Base-by-base conservation (phyloP, 2,797 vertebrate species). In the Okamejei kenojei region DNA sequence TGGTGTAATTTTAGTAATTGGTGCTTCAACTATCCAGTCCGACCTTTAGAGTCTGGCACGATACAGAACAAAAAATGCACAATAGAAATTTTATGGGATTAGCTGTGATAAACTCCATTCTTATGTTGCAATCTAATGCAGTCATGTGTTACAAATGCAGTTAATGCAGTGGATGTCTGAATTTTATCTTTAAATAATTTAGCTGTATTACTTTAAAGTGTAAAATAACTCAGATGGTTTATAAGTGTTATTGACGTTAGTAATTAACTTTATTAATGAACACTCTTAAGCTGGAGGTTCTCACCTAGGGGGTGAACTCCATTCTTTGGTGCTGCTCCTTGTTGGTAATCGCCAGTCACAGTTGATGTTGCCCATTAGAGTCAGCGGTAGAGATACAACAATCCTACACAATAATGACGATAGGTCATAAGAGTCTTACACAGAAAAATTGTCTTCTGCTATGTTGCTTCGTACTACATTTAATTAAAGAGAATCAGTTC, bases 71-170 rank as follows among this genome's bases (percentile, higher is more conserved):
- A 54, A 92, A 45, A 45, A 73, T 74, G 90, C 71, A 90, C 88
- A 71, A 29, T 74, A 23, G 68, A 73, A 91, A 91, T 73, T 2
- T 38, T 45, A 65, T 73, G 68, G 63, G 68, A 73, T 38, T 91
- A 73, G 71, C 90, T 73, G 90, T 73, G 38, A 74, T 91, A 91
- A 91, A 65, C 82, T 29, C 82, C 63, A 58, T 63, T 86, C 82
- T 86, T n/a, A 86, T 86, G 63, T 86, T 61, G 63, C 13, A 86
- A 65, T 54, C 90, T 45, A 91, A 74, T 74, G 35, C 65, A 91
- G 45, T 54, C 45, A 73, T 91, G 88, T 74, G n/a, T 45, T 74
- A 91, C 17, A 71, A 91, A 73, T 29, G 1, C 65, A 91, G 68
- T 73, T 74, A 45, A 68, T 91, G 38, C 26, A 32, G 45, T 74